Evolutionary conservation across 2,797 vertebrate genomes (phyloP).

Genomic region (Parauchenoglanis ngamensis): DNA sequence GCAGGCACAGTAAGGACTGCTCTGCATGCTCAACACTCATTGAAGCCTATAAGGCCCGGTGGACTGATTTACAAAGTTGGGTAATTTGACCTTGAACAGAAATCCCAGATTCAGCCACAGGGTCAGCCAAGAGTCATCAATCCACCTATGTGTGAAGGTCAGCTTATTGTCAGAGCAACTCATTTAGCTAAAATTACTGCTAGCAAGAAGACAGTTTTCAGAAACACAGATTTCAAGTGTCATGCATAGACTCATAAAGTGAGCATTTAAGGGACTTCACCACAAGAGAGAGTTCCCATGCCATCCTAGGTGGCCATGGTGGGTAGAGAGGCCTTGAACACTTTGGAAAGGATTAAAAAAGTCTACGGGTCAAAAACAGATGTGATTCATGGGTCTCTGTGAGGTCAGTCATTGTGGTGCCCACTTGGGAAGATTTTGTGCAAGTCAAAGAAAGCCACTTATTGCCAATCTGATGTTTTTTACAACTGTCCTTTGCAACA

Average conservation of each 20-base stretch:
- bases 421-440: not conserved
- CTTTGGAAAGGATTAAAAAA: not conserved
- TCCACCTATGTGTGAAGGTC: not conserved
- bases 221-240: too few species aligned
- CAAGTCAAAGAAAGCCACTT: not conserved
- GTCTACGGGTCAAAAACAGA: not conserved
- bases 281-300: not conserved
- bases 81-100: not conserved
- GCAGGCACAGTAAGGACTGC: not conserved
- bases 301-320: not conserved
- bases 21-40: not conserved
- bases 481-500: not conserved
- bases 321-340: not conserved
- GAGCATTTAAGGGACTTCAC: too few species aligned
- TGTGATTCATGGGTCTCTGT: not conserved
- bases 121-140: not conserved
- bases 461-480: not conserved
- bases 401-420: not conserved
- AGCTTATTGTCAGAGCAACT: too few species aligned
- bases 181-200: too few species aligned
- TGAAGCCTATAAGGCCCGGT: not conserved
- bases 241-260: too few species aligned
- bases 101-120: not conserved
- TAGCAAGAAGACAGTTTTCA: too few species aligned
- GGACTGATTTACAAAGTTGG: not conserved